Base-by-base conservation (phyloP, 2,888 invertebrate species). In the Pollenia labialis region DNA sequence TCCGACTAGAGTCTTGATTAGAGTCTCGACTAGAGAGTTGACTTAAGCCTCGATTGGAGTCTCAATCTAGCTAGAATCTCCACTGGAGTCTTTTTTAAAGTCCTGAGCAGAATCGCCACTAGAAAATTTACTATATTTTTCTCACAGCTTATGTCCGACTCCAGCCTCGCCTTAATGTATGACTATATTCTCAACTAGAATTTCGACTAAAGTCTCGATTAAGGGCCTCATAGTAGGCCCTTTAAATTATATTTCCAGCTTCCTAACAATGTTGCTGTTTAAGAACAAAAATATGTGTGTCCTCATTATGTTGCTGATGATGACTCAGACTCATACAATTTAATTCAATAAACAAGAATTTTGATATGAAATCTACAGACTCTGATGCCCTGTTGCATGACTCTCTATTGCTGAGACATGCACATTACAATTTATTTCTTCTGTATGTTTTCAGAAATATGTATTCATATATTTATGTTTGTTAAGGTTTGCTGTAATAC, bases 321-420 rank as follows among this genome's bases (percentile, higher is more conserved):
- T 77, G 64, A 71, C 71, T 77, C 56, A 79, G 40, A 69, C n/a
- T n/a, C 32, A 56, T 42, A 60, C 14, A 74, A 75, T 60, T 74
- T 62, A 58, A 68, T 79, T 79, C 54, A 68, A 72, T 76, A 83
- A 74, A 52, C 16, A 72, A 32, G 64, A 68, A 14, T 84, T 77
- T 46, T 42, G n/a, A 75, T 50, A 14, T 60, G 18, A 71, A 71
- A 42, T 64, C 2, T 44, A 12, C 42, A 16, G 42, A 10, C 58
- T 62, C 62, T 16, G 3, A 42, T 10, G 4, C n/a, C 16, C 40
- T 62, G 42, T 42, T 42, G 18, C 60, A 56, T 60, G 46, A n/a
- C 48, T 44, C n/a, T 16, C 32, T 48, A 7, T 60, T 32, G 9
- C n/a, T 44, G 9, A 58, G 18, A 7, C 9, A 44, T 8, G n/a